Evolutionary conservation across 2,113 vertebrate species (phyloP), one percentile per base, ranked within the genome.

Genomic region (Pteronura brasiliensis): DNA sequence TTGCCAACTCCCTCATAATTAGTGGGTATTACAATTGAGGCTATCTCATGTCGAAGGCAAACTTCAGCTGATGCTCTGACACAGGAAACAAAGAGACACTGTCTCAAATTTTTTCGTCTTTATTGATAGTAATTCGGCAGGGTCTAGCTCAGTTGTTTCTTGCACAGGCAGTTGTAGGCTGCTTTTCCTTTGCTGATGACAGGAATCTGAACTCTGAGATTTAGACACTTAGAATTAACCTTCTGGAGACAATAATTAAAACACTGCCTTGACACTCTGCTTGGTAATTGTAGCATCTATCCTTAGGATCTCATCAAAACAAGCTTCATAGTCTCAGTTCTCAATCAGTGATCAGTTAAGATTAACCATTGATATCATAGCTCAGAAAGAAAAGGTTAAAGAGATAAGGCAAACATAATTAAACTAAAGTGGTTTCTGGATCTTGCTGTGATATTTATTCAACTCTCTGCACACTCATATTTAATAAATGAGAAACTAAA

Each of bases 1-100:
- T 95, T 95, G 23, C 18, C 42, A 47, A 18, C 69, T 93, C 6
- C 29, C 29, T 94, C 52, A 55, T 96, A 98, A 96, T 97, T 98
- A 34, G 11, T 42, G 6, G 27, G 11, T 90, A 65, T 93, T 97
- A 18, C 95, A 88, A 95, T 82, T 67, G 9, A 42, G 4, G 97
- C 52, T 59, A 4, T 96, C 65, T 98, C 7, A 71, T 94, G 98
- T 98, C 94, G 96, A 97, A 98, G n/a, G 6, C 39, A 92, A 93
- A 84, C 1, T 31, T 92, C 67, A 55, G 42, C 20, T 88, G 65
- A 93, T 95, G 0, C 4, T 55, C 11, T 97, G 94, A 95, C n/a
- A 42, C 7, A 11, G 57, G 29, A 85, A 39, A 59, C 21, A 88
- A 90, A 98, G 83, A 96, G 29, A 0, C 12, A 93, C 29, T 86